Base-by-base conservation (phyloP, 2,113 vertebrate genomes). In the Pardalotus punctatus region DNA sequence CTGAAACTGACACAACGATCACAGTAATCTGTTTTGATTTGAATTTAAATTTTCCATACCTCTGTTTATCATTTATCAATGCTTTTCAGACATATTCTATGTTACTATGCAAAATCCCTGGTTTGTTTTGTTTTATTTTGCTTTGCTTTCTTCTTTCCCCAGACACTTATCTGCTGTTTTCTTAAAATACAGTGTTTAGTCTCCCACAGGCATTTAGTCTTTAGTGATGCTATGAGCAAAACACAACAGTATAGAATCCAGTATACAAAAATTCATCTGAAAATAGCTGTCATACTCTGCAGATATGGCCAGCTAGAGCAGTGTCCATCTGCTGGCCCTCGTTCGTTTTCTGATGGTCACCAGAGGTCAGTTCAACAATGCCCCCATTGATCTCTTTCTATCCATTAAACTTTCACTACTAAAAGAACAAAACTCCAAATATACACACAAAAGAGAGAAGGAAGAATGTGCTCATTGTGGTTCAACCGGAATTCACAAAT, bases 381-480 rank as follows among this genome's bases (percentile, higher is more conserved):
- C 65, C 33, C 17, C 43, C 92, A 90, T 83, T 97, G 67, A 96
- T 86, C 43, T 36, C 31, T 81, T 82, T 86, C 70, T 88, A 67
- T 88, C 79, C 57, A 0, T 84, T 82, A 94, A 94, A 96, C 93
- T 92, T 97, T 94, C 83, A 90, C 93, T 96, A 79, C 69, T 83
- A 88, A 53, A 87, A 77, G 93, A 94, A 93, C 94, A 96, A 83
- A 93, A 92, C 62, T 94, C 76, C 78, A 92, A 95, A 86, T 82
- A 96, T 62, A 86, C 67, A 89, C 33, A 95, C 74, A 94, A 86
- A 94, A 95, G 81, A 87, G 42, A 81, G 72, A 87, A 94, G 92
- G 94, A 96, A 96, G 86, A 96, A 96, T 95, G 80, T 85, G 57
- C 28, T 94, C 92, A 56, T 95, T 97, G 95, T 96, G 90, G 86